These are phyloP conservation scores for Brachylomia viminalis DNA, from an alignment of 2,888 invertebrate genomes.

Conservation along the genomic window DNA sequence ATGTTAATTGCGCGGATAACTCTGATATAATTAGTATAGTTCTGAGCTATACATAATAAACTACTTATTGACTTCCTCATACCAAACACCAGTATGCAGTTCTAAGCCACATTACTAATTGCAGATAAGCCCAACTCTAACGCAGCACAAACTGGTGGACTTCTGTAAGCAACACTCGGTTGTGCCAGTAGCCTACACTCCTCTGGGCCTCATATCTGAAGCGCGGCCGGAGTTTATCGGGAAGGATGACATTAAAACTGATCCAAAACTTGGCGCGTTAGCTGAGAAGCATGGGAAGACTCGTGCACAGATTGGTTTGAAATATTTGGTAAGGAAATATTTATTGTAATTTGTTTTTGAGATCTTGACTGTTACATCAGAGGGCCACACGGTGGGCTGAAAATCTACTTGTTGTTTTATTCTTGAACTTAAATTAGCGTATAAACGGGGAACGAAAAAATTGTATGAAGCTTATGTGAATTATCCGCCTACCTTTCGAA, in stretches of 20 bases:
- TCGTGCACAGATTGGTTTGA: constrained; percentile 92
- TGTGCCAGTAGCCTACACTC: constrained; percentile 93
- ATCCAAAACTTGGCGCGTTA: constrained; percentile 89
- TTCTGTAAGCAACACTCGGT: constrained; percentile 92
- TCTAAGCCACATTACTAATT: constrained; percentile 25
- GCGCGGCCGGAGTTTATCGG: constrained; percentile 86
- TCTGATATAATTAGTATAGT: no score
- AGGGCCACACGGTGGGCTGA: no score
- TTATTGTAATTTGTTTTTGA: background rate
- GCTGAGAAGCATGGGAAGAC: constrained; percentile 92
- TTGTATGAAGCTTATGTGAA: no score
- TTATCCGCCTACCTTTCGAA: no score
- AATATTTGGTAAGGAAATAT: constrained; percentile 91
- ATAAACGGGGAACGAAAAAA: no score
- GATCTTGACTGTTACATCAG: background rate
- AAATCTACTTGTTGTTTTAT: no score
- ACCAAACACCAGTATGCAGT: background rate
- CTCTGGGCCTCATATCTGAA: constrained; percentile 90
- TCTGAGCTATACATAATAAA: background rate
- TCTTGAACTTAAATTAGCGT: no score
- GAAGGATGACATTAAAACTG: constrained; percentile 90
- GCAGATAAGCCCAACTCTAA: constrained; percentile 92
- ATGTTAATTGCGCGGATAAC: no score
- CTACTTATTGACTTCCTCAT: background rate
- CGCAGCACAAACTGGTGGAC: constrained; percentile 92